Conservation (phyloP, 2,888 invertebrate species). For the Helicoverpa assulta region DNA sequence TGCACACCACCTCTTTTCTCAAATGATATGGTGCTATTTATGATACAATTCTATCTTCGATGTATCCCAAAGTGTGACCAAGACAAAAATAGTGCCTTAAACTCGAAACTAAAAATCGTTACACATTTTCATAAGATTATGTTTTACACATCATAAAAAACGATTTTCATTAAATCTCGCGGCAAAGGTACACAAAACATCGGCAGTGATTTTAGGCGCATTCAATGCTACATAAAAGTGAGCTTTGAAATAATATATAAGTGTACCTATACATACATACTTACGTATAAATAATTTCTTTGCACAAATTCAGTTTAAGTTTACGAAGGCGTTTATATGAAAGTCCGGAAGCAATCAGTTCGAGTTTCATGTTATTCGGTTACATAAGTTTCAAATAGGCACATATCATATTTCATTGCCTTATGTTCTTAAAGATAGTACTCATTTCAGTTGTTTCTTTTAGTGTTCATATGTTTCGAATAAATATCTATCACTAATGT, state of each 20-base stretch:
- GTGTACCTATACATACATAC: constrained; percentile 29
- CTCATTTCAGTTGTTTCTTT: background rate
- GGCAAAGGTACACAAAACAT: constrained; percentile 33
- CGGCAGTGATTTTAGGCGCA: constrained; percentile 58
- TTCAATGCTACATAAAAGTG: constrained; percentile 55
- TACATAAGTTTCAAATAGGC: too few relatives aligned
- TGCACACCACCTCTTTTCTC: too few relatives aligned
- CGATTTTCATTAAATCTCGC: constrained; percentile 41
- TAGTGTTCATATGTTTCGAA: background rate
- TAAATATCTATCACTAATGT: too few relatives aligned
- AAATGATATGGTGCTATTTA: background rate
- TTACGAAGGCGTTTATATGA: constrained; percentile 1
- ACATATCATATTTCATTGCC: too few relatives aligned
- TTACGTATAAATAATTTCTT: constrained; percentile 28
- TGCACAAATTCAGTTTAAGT: constrained; percentile 48
- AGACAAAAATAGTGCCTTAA: constrained; percentile 48
- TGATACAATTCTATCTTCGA: constrained; percentile 27
- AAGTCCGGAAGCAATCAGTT: constrained; percentile 28
- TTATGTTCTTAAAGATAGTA: too few relatives aligned
- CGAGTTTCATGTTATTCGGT: constrained; percentile 2
- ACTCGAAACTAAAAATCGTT: constrained; percentile 64
- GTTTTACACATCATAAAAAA: constrained; percentile 56
- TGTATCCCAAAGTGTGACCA: constrained; percentile 55
- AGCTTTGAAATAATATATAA: constrained; percentile 44
- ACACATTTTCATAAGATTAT: constrained; percentile 70